These are phyloP conservation scores for Nemotelus pantherinus DNA, from an alignment of 2,888 invertebrate genomes.

Conservation along the genomic window DNA sequence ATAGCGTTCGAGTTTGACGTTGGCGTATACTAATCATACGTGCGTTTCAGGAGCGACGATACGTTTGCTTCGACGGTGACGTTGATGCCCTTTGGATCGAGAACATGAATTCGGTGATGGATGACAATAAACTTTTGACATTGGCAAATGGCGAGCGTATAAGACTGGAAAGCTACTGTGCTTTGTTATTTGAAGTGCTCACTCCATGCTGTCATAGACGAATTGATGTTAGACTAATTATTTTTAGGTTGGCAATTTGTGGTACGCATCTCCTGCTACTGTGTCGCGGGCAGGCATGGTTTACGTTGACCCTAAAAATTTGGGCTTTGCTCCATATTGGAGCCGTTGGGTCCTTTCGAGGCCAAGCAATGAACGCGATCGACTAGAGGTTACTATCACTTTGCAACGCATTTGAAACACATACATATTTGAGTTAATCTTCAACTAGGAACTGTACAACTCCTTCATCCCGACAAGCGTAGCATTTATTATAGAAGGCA, in stretches of 20 bases:
- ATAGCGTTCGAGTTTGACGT: not conserved
- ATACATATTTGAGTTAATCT: not conserved
- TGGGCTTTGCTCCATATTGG: conserved; percentile 89
- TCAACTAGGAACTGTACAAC: conserved; percentile 70
- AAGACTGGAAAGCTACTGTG: conserved; percentile 81
- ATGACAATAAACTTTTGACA: conserved; percentile 89
- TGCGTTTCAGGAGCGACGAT: conserved; percentile 73
- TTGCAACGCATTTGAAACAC: not conserved
- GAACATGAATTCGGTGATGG: conserved; percentile 98
- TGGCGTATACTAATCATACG: not conserved
- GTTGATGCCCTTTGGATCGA: conserved; percentile 96
- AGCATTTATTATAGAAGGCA: conserved; percentile 77
- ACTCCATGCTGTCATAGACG: conserved; percentile 26
- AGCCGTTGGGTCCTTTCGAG: conserved; percentile 78
- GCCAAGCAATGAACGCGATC: conserved; percentile 67
- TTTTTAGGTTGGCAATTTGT: conserved; percentile 80
- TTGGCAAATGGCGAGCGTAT: conserved; percentile 92
- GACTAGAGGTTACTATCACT: conserved; percentile 58
- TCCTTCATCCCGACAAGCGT: conserved; percentile 79
- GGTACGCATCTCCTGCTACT: conserved; percentile 91
- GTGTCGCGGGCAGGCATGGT: conserved; percentile 95
- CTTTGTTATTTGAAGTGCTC: conserved; percentile 82
- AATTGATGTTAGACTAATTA: not conserved
- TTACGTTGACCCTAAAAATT: conserved; percentile 90
- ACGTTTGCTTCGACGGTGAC: conserved; percentile 92